Conservation (phyloP, 2,797 vertebrate genomes). For the Artibeus lituratus region DNA sequence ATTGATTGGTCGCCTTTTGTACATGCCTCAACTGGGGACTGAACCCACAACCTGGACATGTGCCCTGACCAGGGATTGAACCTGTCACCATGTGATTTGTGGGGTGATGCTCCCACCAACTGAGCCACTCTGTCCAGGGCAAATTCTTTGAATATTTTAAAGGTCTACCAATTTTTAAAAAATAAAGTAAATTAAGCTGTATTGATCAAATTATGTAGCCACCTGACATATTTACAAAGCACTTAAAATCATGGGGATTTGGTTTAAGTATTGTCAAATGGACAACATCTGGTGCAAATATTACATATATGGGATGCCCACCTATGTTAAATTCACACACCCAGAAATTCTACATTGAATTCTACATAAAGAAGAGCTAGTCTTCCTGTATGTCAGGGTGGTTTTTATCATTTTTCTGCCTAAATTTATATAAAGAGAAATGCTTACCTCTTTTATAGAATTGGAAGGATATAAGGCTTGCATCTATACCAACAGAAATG, state of each 20-base stretch:
- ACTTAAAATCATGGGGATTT: neutral
- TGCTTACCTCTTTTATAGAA: slow-evolving; percentile 91
- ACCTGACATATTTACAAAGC: neutral
- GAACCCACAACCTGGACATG: neutral
- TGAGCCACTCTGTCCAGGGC: neutral
- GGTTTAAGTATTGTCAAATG: neutral
- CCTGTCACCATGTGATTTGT: neutral
- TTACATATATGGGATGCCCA: neutral
- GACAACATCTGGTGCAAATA: neutral
- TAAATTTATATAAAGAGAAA: neutral
- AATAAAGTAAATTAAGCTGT: neutral
- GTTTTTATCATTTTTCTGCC: neutral
- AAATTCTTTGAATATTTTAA: neutral
- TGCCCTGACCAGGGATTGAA: neutral
- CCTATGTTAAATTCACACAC: neutral
- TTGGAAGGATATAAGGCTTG: slow-evolving; percentile 88
- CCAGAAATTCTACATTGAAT: neutral
- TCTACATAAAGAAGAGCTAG: neutral
- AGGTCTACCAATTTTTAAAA: neutral
- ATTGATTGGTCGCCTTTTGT: neutral
- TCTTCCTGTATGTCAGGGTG: neutral
- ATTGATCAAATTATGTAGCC: neutral
- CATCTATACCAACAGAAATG: slow-evolving; percentile 92
- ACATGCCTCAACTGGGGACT: no score
- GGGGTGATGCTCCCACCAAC: neutral